Evolutionary conservation across 2,888 invertebrate species (phyloP), one percentile per base, ranked within the genome.

Genomic region (Agonum fuliginosum): DNA sequence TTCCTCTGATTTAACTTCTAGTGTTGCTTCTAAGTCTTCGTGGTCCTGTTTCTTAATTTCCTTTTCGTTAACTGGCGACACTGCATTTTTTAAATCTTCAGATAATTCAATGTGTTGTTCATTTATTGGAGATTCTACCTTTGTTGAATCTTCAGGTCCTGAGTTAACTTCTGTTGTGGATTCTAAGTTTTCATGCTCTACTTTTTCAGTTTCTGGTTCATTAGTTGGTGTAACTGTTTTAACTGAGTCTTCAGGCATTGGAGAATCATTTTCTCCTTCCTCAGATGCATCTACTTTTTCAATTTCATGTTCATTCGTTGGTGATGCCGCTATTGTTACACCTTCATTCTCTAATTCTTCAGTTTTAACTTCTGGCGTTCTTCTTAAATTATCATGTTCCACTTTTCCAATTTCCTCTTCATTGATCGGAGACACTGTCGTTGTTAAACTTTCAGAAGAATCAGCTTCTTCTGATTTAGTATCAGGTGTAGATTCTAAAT

Each of bases 271-370:
- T n/a, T n/a, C n/a, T n/a, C 65, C 12, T 65, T 62, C n/a, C 10
- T 74, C 41, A 12, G 65, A n/a, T 37, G 27, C 74, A 70, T 37
- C 24, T 71, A 5, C 54, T 67, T 6, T 58, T 12, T 19, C 19
- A 8, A 27, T 24, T 20, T 19, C 5, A 24, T 43, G 19, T 46
- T 76, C 67, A 19, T 54, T 30, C 73, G 14, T 3, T 71, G 37
- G 12, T 8, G 43, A 41, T 12, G 30, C n/a, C 0, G 27, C 10
- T 0, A 30, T 0, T 1, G 27, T 10, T 0, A 30, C 0, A 37
- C 12, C n/a, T 1, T 2, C 27, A 37, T 34, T 10, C 12, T 24
- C 24, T 62, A 2, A 3, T 41, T 41, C 12, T 3, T 3, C 12
- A 41, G 12, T 41, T n/a, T 41, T n/a, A 41, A n/a, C 12, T 10